Conservation (phyloP, 2,797 vertebrate genomes). For the Sebastes matsubarae region DNA sequence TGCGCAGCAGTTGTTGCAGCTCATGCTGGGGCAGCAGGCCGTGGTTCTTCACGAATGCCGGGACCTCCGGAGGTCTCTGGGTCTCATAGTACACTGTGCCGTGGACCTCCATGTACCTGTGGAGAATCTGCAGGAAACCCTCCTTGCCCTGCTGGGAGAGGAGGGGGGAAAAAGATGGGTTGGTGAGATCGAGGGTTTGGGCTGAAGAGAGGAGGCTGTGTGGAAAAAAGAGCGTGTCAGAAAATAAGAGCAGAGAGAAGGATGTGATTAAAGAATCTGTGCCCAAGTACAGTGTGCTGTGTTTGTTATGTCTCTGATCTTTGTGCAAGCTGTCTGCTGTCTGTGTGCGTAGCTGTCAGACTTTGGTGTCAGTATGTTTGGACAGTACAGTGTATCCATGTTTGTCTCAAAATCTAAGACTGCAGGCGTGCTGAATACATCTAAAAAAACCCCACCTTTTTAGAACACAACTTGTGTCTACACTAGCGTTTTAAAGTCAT, state of each 20-base stretch:
- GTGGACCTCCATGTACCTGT: constrained; percentile 96
- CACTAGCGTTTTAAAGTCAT: not conserved
- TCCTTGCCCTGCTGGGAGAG: constrained; percentile 89
- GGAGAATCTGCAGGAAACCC: constrained; percentile 91
- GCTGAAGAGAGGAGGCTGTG: not conserved
- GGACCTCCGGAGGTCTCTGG: constrained; percentile 94
- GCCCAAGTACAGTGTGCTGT: not conserved
- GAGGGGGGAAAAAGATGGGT: constrained; percentile 10
- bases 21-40: constrained; percentile 94
- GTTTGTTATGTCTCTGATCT: not conserved
- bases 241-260: not conserved
- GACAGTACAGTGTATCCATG: not conserved
- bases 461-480: not conserved
- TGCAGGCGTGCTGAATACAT: not conserved
- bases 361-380: not conserved
- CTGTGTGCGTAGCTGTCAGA: not conserved
- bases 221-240: not conserved
- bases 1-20: constrained; percentile 94
- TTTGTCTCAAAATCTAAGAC: not conserved
- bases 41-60: constrained; percentile 95
- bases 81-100: constrained; percentile 97
- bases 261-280: not conserved
- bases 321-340: not conserved
- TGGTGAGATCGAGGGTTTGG: not conserved
- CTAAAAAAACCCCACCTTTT: not conserved